Base-by-base conservation (phyloP, 2,888 invertebrate genomes). In the Romanomermis culicivorax region DNA sequence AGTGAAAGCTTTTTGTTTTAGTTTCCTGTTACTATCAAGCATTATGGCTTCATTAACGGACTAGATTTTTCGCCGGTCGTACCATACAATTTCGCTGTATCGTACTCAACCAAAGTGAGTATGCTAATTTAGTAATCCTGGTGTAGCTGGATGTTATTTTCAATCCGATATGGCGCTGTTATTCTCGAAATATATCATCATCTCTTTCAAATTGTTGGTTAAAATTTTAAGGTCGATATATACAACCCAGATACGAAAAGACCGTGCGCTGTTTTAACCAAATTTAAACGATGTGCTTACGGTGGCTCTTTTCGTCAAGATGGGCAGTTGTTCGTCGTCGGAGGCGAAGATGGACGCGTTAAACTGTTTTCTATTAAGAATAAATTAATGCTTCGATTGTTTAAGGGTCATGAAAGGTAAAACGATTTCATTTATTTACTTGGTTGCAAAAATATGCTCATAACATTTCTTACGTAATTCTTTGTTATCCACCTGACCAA, bases 81-180 rank as follows among this genome's bases (percentile, higher is more conserved):
- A 65, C 87, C 89, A 0, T 78, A 85, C 72, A 80, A 83, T 68
- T 85, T 88, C 74, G 87, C 87, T 7, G 83, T 86, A 26, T 86
- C 89, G 55, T 85, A 84, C 67, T 88, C 89, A 0, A 83, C 85
- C 1, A 77, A 85, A 67, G 83, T 89, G n/a, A n/a, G n/a, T n/a
- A n/a, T n/a, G n/a, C n/a, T n/a, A n/a, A n/a, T n/a, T n/a, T n/a
- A n/a, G n/a, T n/a, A n/a, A n/a, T n/a, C n/a, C n/a, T n/a, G n/a
- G n/a, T n/a, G n/a, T n/a, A n/a, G n/a, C n/a, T n/a, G n/a, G n/a
- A n/a, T n/a, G n/a, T n/a, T n/a, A n/a, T n/a, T n/a, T n/a, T n/a
- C n/a, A n/a, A n/a, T n/a, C n/a, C n/a, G n/a, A n/a, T n/a, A n/a
- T n/a, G n/a, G n/a, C n/a, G n/a, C n/a, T n/a, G n/a, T n/a, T n/a